These are phyloP conservation scores for Erpornis zantholeuca DNA, from an alignment of 2,113 vertebrate genomes.

Conservation along the genomic window DNA sequence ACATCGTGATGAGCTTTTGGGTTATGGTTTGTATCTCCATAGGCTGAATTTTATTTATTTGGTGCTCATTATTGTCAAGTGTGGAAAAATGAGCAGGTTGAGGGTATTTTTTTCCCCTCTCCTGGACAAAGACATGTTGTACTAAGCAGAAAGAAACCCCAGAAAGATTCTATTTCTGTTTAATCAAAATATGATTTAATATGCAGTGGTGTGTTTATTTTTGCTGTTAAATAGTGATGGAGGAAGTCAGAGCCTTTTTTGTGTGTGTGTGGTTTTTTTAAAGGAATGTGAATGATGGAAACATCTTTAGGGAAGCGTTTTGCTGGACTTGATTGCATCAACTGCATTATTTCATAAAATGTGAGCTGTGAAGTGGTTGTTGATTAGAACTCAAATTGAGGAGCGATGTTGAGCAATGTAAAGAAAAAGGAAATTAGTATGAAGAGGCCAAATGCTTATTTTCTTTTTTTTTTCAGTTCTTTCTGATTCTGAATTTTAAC, in stretches of 20 bases:
- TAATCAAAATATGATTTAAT: slow-evolving; percentile 41
- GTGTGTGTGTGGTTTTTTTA: not conserved
- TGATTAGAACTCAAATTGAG: slow-evolving; percentile 49
- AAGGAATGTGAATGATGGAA: slow-evolving; percentile 18
- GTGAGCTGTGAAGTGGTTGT: slow-evolving; percentile 61
- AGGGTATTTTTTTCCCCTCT: not conserved
- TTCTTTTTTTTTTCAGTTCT: not conserved
- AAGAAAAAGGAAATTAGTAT: slow-evolving; percentile 30
- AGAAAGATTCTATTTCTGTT: slow-evolving; percentile 12
- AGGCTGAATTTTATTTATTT: slow-evolving; percentile 49
- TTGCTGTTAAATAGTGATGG: not conserved
- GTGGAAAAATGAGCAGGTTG: slow-evolving; percentile 41
- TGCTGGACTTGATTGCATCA: slow-evolving; percentile 61
- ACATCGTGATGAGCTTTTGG: slow-evolving; percentile 24
- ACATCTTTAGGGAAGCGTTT: slow-evolving; percentile 59
- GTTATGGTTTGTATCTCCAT: slow-evolving; percentile 41
- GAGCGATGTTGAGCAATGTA: not conserved
- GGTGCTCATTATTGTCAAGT: slow-evolving; percentile 39
- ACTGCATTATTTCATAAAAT: slow-evolving; percentile 30
- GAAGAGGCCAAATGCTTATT: not conserved
- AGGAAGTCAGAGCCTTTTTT: not conserved
- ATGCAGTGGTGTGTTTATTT: not conserved
- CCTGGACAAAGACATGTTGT: slow-evolving; percentile 50
- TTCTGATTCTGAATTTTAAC: not conserved
- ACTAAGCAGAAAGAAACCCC: slow-evolving; percentile 27